These are phyloP conservation scores for Anoplius nigerrimus DNA, from an alignment of 2,888 invertebrate species.

Conservation along the genomic window DNA sequence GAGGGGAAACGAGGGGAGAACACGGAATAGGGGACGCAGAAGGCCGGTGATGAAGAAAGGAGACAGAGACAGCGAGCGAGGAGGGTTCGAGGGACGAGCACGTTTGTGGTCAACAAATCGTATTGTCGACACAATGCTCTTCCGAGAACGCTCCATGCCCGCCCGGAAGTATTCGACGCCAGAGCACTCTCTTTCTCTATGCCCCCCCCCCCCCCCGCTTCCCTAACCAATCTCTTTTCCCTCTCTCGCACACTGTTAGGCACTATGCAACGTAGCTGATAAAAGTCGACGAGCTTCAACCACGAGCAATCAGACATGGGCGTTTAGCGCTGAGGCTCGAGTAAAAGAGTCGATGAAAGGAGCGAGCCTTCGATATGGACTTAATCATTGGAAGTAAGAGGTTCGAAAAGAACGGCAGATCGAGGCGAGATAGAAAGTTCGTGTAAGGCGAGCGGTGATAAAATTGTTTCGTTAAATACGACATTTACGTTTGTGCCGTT, in stretches of 20 bases:
- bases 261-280: neutral
- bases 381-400: neutral
- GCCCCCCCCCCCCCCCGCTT: neutral
- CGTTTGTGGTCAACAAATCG: constrained; percentile 3
- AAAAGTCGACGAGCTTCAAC: no score
- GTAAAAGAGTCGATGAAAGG: no score
- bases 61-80: neutral
- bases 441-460: no score
- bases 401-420: neutral
- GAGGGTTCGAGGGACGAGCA: no score
- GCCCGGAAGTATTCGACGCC: neutral
- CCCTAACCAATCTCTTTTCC: neutral
- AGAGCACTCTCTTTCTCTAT: neutral
- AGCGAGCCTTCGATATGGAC: neutral
- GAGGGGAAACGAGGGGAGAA: no score
- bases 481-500: no score
- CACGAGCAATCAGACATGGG: no score
- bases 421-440: neutral
- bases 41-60: neutral
- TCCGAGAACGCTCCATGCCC: constrained; percentile 10
- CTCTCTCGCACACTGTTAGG: neutral
- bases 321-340: no score
- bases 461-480: no score
- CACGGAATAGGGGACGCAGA: neutral
- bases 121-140: constrained; percentile 9